Evolutionary conservation across 2,888 invertebrate genomes (phyloP).

Genomic region (Phytoseiulus persimilis): DNA sequence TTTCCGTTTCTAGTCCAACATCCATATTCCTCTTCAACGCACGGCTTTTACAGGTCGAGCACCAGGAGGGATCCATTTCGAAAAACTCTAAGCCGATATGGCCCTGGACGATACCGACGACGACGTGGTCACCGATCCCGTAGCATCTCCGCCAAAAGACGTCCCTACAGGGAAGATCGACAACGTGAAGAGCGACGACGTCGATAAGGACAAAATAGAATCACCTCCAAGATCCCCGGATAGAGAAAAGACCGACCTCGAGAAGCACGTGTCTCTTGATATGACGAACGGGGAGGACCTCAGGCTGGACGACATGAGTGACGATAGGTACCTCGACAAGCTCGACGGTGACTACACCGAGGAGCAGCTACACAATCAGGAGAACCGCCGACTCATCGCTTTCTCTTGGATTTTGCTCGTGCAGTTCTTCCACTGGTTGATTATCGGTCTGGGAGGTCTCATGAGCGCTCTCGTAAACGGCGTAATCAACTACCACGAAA

Average conservation of each 20-base stretch:
- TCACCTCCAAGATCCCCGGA: constrained; percentile 18
- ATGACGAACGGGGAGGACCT: background rate
- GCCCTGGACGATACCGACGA: constrained; percentile 11
- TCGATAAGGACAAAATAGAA: background rate
- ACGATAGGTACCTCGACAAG: background rate
- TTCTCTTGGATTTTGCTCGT: constrained; percentile 15
- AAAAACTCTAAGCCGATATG: background rate
- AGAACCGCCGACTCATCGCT: background rate
- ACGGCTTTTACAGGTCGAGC: background rate
- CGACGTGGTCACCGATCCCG: background rate
- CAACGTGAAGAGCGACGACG: constrained; percentile 9
- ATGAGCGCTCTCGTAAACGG: constrained; percentile 23
- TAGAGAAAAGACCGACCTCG: constrained; percentile 20
- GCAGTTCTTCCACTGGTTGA: background rate
- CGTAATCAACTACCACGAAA: background rate
- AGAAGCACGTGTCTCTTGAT: constrained; percentile 20
- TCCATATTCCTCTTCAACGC: too few relatives aligned
- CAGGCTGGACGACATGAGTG: constrained; percentile 7
- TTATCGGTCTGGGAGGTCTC: constrained; percentile 9
- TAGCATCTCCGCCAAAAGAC: background rate
- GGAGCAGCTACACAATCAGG: constrained; percentile 7
- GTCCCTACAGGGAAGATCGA: background rate
- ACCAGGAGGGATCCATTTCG: background rate
- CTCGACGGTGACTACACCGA: background rate
- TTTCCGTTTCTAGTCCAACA: too few relatives aligned